These are phyloP conservation scores for Cosmorhoe ocellata DNA, from an alignment of 2,888 invertebrate genomes.

Conservation along the genomic window DNA sequence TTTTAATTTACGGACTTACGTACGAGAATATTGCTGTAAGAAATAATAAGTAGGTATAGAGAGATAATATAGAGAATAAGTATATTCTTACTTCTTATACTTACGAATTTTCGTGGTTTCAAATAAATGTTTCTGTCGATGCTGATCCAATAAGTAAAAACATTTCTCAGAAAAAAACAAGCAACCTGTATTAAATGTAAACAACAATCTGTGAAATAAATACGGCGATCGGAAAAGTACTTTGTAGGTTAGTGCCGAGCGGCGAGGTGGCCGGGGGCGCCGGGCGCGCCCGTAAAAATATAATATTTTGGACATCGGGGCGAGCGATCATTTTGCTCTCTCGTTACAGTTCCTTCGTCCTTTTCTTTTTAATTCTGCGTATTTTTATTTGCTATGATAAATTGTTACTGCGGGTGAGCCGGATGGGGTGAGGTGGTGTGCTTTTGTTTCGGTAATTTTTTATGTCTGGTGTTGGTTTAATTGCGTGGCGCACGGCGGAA, in stretches of 20 bases:
- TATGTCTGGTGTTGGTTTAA: constrained; percentile 79
- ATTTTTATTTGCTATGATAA: constrained; percentile 83
- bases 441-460: constrained; percentile 82
- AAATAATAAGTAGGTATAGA: too few species aligned
- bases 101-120: too few species aligned
- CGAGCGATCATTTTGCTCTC: constrained; percentile 62
- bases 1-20: too few species aligned
- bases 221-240: constrained; percentile 35
- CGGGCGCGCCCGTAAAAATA: constrained; percentile 57
- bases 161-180: too few species aligned
- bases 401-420: constrained; percentile 68
- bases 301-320: constrained; percentile 66
- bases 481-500: constrained; percentile 75
- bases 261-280: constrained; percentile 7
- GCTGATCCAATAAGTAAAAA: too few species aligned
- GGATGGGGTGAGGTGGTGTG: constrained; percentile 49
- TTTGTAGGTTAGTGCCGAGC: constrained; percentile 47
- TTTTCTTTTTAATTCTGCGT: constrained; percentile 80
- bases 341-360: constrained; percentile 71
- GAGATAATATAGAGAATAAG: too few species aligned
- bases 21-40: too few species aligned
- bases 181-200: constrained; percentile 5
- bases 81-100: too few species aligned
- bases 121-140: too few species aligned
- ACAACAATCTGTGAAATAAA: constrained; percentile 25